phyloP scores from a whole-genome alignment of 2,113 vertebrate genomes.

The Grantiella picta region DNA sequence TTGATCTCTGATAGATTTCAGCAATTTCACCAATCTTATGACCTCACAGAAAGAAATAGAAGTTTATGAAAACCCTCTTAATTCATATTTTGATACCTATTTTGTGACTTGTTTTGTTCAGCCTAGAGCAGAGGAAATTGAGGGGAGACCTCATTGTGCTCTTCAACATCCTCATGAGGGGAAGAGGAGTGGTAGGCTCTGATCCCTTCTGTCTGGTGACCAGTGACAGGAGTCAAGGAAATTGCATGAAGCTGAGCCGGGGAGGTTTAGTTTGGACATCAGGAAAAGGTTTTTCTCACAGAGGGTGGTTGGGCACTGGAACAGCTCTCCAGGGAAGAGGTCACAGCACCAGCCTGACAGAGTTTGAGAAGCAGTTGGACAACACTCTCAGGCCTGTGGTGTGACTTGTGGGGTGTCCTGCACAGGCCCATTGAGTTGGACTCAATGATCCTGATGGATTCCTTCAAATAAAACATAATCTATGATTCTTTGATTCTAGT shows the following conservation, averaged over 20 bases:
- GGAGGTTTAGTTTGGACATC: not conserved
- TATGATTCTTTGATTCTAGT: not conserved
- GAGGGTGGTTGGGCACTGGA: not conserved
- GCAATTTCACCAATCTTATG: not conserved
- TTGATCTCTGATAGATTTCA: not conserved
- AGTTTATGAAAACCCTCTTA: not conserved
- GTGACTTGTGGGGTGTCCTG: too few species aligned
- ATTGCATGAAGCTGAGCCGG: not conserved
- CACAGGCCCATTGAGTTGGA: not conserved
- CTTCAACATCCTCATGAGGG: not conserved
- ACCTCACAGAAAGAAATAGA: not conserved
- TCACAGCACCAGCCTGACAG: not conserved
- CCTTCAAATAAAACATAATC: not conserved
- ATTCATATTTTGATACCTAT: not conserved
- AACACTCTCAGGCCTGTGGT: not conserved
- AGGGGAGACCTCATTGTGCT: not conserved
- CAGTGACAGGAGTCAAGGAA: not conserved
- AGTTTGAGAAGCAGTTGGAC: not conserved
- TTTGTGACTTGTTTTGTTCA: not conserved
- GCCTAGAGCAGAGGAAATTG: not conserved
- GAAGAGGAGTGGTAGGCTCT: not conserved
- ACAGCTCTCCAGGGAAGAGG: not conserved
- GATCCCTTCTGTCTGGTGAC: not conserved
- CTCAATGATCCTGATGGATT: rapidly evolving
- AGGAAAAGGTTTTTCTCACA: not conserved